These are phyloP conservation scores for Laodelphax striatellus DNA, from an alignment of 1,140 invertebrate species.

Conservation along the genomic window DNA sequence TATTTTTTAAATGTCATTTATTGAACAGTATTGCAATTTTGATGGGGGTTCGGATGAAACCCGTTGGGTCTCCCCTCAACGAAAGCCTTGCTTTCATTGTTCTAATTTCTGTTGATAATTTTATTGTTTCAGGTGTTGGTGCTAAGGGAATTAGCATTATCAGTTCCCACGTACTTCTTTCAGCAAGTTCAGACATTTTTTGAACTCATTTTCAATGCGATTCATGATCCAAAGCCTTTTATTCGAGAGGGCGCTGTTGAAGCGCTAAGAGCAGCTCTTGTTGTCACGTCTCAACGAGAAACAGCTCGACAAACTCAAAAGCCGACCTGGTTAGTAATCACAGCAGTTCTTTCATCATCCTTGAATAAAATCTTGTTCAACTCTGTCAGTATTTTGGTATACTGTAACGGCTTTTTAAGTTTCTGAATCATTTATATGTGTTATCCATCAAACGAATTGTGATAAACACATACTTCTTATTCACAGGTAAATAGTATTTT, in stretches of 20 bases:
- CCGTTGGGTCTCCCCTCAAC: background rate
- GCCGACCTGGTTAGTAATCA: constrained; percentile 64
- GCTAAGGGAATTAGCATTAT: constrained; percentile 84
- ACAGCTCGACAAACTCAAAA: constrained; percentile 80
- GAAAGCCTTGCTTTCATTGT: background rate
- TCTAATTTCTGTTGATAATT: no score
- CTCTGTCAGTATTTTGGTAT: no score
- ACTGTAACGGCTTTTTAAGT: no score
- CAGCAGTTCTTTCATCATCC: no score
- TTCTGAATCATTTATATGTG: no score
- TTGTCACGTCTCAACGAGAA: constrained; percentile 90
- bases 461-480: no score
- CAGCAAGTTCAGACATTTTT: constrained; percentile 95
- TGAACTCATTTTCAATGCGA: constrained; percentile 86
- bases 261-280: constrained; percentile 81
- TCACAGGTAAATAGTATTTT: no score
- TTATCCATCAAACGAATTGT: no score
- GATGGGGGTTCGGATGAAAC: no score
- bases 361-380: no score
- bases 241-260: constrained; percentile 88
- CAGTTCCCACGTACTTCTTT: constrained; percentile 96
- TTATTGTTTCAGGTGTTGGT: constrained; percentile 63
- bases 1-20: no score
- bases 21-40: no score
- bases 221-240: constrained; percentile 83